Evolutionary conservation across 2,888 invertebrate genomes (phyloP).

Genomic region (Cantharis rustica): DNA sequence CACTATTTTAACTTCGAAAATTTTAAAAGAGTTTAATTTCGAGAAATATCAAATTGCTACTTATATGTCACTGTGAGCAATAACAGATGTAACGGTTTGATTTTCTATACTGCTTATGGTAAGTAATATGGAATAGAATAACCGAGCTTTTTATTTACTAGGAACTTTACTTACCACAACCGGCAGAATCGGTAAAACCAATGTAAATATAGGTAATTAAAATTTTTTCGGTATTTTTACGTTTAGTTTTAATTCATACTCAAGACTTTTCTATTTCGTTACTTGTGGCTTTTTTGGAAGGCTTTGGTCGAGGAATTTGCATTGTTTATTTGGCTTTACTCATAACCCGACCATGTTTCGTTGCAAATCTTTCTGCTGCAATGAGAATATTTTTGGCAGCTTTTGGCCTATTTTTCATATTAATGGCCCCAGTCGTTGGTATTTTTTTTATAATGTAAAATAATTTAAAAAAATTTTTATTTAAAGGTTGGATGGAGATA

Average conservation of each 20-base stretch:
- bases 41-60: slow-evolving; percentile 64
- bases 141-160: slow-evolving; percentile 71
- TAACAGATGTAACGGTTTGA: slow-evolving; percentile 62
- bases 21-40: slow-evolving; percentile 44
- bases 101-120: slow-evolving; percentile 70
- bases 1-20: too few relatives aligned
- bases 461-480: too few relatives aligned
- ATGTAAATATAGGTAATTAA: too few relatives aligned
- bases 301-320: slow-evolving; percentile 71
- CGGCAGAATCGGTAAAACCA: slow-evolving; percentile 64
- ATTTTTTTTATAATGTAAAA: slow-evolving; percentile 39
- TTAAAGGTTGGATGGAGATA: too few relatives aligned
- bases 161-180: slow-evolving; percentile 71
- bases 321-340: slow-evolving; percentile 77
- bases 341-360: slow-evolving; percentile 73
- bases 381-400: slow-evolving; percentile 73
- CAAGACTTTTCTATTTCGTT: slow-evolving; percentile 62
- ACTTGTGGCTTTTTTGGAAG: slow-evolving; percentile 67
- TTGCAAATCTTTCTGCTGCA: slow-evolving; percentile 71
- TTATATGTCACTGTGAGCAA: slow-evolving; percentile 65
- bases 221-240: not conserved
- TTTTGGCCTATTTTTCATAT: slow-evolving; percentile 66
- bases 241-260: slow-evolving; percentile 64
- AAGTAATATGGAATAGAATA: slow-evolving; percentile 71
- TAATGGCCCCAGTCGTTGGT: slow-evolving; percentile 71